Evolutionary conservation across 2,888 invertebrate species (phyloP), one percentile per base, ranked within the genome.

Genomic region (Leptopilina drosophilae): DNA sequence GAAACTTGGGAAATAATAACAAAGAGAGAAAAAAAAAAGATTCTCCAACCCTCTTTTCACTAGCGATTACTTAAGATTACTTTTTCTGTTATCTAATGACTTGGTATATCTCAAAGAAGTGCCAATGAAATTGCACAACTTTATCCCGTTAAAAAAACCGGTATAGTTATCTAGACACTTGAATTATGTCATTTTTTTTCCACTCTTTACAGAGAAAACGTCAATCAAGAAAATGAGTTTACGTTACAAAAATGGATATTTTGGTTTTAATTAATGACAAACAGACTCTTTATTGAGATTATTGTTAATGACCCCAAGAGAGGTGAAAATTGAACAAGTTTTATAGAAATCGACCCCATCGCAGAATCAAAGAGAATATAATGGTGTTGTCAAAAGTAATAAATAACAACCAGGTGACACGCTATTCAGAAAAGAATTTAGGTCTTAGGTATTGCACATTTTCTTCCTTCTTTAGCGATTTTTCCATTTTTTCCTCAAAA

Each of bases 361-460:
- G 33, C 33, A 33, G 33, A 33, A 33, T 5, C 5, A 33, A 33
- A 82, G 80, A 83, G 81, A 86, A 88, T 89, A 89, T 89, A 88
- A 86, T 87, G 86, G 87, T 1, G 42, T 87, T 88, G 88, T 33
- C 33, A 5, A 87, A 86, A 85, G 86, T 90, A 90, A 90, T 89
- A 88, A 88, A 84, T 86, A 87, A 87, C 86, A 81, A 87, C 83
- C 84, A 59, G 82, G 80, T 84, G 85, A 84, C 85, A 83, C 85
- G 85, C 87, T 87, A 88, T 89, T 87, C 85, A 84, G 87, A 88
- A 87, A 88, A 89, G 88, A 88, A 88, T 89, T 88, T 81, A 87
- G 87, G 84, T 87, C 87, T 88, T 87, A 87, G 88, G 88, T 86
- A 87, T 86, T 85, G 86, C 87, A 88, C 84, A 85, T 42, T 42